phyloP scores from a whole-genome alignment of 2,113 vertebrate genomes.

The Crypturellus undulatus region DNA sequence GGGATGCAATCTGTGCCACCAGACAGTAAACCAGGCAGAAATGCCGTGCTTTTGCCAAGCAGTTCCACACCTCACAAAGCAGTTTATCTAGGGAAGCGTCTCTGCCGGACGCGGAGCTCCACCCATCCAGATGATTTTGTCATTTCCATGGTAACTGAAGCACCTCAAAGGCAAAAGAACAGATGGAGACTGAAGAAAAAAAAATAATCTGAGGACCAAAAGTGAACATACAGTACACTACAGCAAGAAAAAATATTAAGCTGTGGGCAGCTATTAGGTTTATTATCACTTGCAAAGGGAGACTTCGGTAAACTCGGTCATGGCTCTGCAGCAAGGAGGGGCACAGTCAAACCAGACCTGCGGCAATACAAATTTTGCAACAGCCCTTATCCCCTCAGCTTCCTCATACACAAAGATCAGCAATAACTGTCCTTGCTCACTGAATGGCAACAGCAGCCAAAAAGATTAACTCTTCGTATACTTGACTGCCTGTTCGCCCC shows the following conservation, averaged over 20 bases:
- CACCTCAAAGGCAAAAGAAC: conserved; percentile 70
- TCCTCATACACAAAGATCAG: background rate
- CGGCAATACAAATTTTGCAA: conserved; percentile 8
- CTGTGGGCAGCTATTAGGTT: conserved; percentile 67
- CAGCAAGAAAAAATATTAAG: conserved; percentile 67
- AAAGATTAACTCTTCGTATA: background rate
- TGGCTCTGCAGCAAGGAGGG: background rate
- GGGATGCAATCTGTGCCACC: background rate
- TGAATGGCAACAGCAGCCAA: conserved; percentile 1
- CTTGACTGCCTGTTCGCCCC: background rate
- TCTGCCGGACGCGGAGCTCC: background rate
- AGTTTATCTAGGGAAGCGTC: conserved; percentile 42
- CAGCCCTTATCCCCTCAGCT: background rate
- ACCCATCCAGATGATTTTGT: conserved; percentile 63
- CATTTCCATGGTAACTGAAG: conserved; percentile 71
- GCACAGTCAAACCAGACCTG: background rate
- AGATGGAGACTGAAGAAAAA: conserved; percentile 60
- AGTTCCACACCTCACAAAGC: conserved; percentile 5
- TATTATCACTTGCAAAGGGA: conserved; percentile 51
- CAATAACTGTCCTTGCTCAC: background rate
- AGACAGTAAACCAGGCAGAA: background rate
- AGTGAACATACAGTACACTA: conserved; percentile 52
- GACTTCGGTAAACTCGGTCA: conserved; percentile 59
- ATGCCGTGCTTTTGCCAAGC: background rate
- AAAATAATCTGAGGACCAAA: conserved; percentile 48